Evolutionary conservation across 2,797 vertebrate genomes (phyloP), one percentile per base, ranked within the genome.

Genomic region (Benthosema pterotum): DNA sequence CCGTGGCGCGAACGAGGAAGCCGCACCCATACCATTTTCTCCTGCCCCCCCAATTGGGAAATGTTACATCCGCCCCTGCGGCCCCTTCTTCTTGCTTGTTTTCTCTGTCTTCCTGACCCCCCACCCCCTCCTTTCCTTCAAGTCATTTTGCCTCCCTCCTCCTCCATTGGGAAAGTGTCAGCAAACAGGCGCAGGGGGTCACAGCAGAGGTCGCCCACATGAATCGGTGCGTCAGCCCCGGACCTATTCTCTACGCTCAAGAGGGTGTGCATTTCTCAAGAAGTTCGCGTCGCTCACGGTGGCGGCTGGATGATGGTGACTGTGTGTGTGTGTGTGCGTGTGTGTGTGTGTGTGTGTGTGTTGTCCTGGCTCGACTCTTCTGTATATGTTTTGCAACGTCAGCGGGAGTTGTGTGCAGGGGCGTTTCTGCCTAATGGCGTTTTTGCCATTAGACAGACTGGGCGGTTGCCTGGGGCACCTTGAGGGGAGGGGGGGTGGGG

Each of bases 131-230:
- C 73, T 78, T 67, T 67, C 72, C 32, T 38, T 42, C 53, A 49
- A 60, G 77, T 70, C 72, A 58, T 57, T 88, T 86, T 74, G 22
- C 22, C 76, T 91, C 90, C 83, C 86, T 89, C 87, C 83, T 90
- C 83, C 86, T 89, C 87, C 83, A 88, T 87, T 89, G 88, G 88
- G 54, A 88, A 90, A 88, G 90, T 91, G 91, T 93, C 91, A 92
- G 89, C 90, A 90, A 90, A 89, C 89, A 91, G 87, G 83, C 89
- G 60, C 76, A 72, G 54, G 53, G 80, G 91, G 90, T 93, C 91
- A 17, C 70, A 63, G 75, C 88, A 75, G 78, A 83, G 91, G 88
- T 90, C 88, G 79, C 48, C 63, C 72, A 38, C 28, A 70, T 80
- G 87, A 89, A 86, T 85, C 58, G 52, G 7, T 43, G 45, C 72